phyloP scores from a whole-genome alignment of 1,140 invertebrate genomes.

The Drosophila pallidifrons region DNA sequence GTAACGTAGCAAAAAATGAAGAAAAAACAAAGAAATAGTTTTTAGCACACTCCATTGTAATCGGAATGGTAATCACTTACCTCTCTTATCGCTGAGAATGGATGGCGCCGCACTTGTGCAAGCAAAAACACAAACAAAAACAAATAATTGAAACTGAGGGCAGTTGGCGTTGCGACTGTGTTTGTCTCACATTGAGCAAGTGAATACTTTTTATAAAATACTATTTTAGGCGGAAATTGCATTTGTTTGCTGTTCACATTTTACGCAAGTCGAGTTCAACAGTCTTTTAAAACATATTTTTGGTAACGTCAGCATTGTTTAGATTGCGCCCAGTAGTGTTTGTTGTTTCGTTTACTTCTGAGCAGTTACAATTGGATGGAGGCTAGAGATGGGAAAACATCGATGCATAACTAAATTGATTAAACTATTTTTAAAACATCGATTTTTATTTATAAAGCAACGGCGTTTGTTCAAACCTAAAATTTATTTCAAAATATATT shows the following conservation, averaged over 20 bases:
- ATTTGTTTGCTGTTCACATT: constrained; percentile 48
- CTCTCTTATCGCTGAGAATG: constrained; percentile 34
- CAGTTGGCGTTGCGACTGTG: constrained; percentile 44
- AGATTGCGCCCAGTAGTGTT: constrained; percentile 40
- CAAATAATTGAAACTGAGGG: constrained; percentile 37
- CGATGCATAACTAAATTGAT: not conserved
- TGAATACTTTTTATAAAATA: constrained; percentile 51
- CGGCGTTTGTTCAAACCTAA: no score
- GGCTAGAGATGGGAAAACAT: not conserved
- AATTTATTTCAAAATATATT: no score
- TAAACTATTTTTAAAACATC: not conserved
- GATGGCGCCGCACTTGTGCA: constrained; percentile 55
- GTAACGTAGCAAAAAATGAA: constrained; percentile 5
- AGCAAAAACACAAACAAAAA: constrained; percentile 62
- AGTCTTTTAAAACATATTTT: constrained; percentile 58
- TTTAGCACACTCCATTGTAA: not conserved
- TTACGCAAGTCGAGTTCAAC: constrained; percentile 33
- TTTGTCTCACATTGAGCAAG: constrained; percentile 55
- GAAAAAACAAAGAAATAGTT: constrained; percentile 17
- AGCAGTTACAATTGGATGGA: constrained; percentile 3
- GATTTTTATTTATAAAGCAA: no score
- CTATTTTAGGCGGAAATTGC: constrained; percentile 24
- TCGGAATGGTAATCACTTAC: constrained; percentile 24
- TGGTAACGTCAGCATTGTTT: constrained; percentile 70
- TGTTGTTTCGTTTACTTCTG: constrained; percentile 34